Conservation (phyloP, 2,113 vertebrate genomes). For the Azemiops feae region DNA sequence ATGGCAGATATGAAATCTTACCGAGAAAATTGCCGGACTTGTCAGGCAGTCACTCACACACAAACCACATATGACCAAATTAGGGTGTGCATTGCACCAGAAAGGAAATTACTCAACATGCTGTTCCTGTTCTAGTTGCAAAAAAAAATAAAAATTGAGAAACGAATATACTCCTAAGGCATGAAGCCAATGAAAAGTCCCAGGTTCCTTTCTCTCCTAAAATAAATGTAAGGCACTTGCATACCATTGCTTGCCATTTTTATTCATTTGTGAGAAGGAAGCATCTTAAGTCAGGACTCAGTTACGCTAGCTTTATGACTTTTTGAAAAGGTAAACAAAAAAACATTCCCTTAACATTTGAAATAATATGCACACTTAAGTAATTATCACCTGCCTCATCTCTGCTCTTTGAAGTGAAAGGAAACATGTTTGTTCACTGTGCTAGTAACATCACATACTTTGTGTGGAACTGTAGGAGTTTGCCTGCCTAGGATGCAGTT, state of each 20-base stretch:
- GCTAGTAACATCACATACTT: neutral
- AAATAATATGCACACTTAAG: neutral
- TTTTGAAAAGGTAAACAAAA: neutral
- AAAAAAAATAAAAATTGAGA: neutral
- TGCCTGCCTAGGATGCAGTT: neutral
- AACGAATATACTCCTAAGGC: neutral
- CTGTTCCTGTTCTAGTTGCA: neutral
- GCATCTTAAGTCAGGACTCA: neutral
- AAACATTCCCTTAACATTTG: neutral
- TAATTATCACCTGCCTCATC: neutral
- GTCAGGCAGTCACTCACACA: neutral
- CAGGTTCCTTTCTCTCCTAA: neutral
- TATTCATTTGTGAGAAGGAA: neutral
- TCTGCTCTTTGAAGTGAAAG: neutral
- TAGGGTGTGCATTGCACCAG: neutral
- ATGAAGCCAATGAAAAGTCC: neutral
- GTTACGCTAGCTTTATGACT: neutral
- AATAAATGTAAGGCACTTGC: neutral
- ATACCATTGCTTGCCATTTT: neutral
- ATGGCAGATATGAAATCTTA: neutral
- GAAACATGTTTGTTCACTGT: neutral
- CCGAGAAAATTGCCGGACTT: neutral
- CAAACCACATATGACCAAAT: neutral
- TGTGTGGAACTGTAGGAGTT: neutral
- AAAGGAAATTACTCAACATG: conserved; percentile 22